Evolutionary conservation across 2,888 invertebrate genomes (phyloP).

Genomic region (Cheilosia soror): DNA sequence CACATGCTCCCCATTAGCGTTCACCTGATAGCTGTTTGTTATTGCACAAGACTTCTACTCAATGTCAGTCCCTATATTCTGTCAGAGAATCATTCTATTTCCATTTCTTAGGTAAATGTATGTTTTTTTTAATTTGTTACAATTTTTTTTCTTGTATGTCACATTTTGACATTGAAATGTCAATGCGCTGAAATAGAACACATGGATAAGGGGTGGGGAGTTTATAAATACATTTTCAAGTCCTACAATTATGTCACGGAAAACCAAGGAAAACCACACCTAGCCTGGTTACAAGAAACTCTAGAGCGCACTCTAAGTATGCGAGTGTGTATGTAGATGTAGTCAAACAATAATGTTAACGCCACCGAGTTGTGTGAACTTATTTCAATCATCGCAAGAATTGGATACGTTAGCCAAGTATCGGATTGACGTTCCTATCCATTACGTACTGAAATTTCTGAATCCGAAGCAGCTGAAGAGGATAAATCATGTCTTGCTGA

Average conservation of each 20-base stretch:
- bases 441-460: conserved; percentile 38
- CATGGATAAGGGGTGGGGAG: neutral
- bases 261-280: conserved; percentile 1
- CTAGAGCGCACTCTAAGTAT: conserved; percentile 6
- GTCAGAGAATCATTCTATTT: too few species aligned
- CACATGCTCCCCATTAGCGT: neutral
- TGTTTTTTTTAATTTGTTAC: too few species aligned
- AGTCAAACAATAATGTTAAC: conserved; percentile 8
- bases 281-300: conserved; percentile 3
- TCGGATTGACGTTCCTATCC: conserved; percentile 36
- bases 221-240: neutral
- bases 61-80: neutral
- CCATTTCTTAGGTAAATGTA: too few species aligned
- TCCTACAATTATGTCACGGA: conserved; percentile 23
- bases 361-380: conserved; percentile 25
- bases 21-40: neutral
- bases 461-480: neutral
- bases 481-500: conserved; percentile 22
- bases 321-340: too few species aligned
- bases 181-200: neutral
- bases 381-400: conserved; percentile 10
- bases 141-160: neutral
- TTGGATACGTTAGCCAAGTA: conserved; percentile 14
- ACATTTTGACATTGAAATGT: conserved; percentile 37
- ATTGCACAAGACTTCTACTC: too few species aligned